Evolutionary conservation across 1,140 invertebrate genomes (phyloP), one percentile per base, ranked within the genome.

Genomic region (Sycobia sp.): DNA sequence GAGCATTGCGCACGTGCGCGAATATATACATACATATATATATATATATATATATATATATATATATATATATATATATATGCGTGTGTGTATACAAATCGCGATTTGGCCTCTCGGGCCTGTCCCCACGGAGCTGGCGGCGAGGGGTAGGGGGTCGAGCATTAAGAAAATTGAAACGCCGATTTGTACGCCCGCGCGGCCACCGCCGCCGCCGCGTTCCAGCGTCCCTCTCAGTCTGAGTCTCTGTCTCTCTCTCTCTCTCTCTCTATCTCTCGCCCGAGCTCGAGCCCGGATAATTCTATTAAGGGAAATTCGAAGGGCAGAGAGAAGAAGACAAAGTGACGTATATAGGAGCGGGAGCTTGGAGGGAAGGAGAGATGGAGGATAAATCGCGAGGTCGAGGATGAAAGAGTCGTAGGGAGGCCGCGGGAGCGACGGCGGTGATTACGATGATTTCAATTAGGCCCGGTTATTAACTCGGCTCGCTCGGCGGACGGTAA

Each of bases 101-200:
- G 32, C 11, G 32, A 38, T 32, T 22, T 38, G 32, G 36, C 10
- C 4, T 34, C 14, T 8, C 29, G 22, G 57, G 56, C 55, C 58
- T 41, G 46, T 67, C 68, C 53, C 65, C 41, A 13, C 32, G 50
- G 54, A 67, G 67, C 46, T 38, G 60, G 47, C 23, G 38, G 54
- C 56, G 67, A 68, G n/a, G n/a, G n/a, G n/a, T n/a, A n/a, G n/a
- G 60, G 47, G 23, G 38, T 49, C 56, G 67, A 67, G 77, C 79
- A 81, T 81, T 81, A 80, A 76, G 75, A 79, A 81, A 80, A 81
- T 80, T 81, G 78, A 81, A 80, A 81, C 76, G 78, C 80, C 77
- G 79, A 81, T 81, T 81, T 80, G 79, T 81, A 75, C 75, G 66
- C 71, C 72, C 2, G 20, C 18, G 16, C 29, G 29, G 29, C 4